Evolutionary conservation across 1,140 invertebrate species (phyloP).

Genomic region (Bombyx mandarina): DNA sequence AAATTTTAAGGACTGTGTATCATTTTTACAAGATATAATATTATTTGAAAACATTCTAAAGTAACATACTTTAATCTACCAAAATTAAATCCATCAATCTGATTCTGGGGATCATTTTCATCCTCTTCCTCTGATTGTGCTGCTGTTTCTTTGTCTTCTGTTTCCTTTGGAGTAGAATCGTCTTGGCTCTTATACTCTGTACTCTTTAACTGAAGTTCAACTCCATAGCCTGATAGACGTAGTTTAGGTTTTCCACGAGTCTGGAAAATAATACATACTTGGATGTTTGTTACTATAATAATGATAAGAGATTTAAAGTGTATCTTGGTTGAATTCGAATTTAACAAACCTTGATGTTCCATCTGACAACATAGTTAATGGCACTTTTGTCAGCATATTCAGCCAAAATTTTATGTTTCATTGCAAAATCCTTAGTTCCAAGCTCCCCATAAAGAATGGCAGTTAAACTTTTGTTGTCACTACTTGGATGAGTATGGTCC

Average conservation of each 20-base stretch:
- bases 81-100: constrained; percentile 94
- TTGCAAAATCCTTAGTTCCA: constrained; percentile 80
- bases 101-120: constrained; percentile 71
- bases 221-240: constrained; percentile 95
- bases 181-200: constrained; percentile 99
- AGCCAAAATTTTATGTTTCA: constrained; percentile 82
- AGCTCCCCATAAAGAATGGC: constrained; percentile 91
- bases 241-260: constrained; percentile 74
- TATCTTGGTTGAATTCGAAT: background rate
- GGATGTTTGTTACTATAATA: constrained; percentile 6
- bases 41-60: background rate
- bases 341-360: constrained; percentile 79
- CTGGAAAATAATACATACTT: constrained; percentile 48
- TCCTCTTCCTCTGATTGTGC: constrained; percentile 72
- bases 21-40: no score
- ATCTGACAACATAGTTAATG: constrained; percentile 90
- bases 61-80: constrained; percentile 78
- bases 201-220: constrained; percentile 98
- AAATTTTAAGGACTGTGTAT: no score
- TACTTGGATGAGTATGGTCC: constrained; percentile 89
- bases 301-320: constrained; percentile 5
- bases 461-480: constrained; percentile 76
- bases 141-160: constrained; percentile 69
- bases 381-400: constrained; percentile 76
- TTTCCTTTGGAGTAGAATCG: constrained; percentile 78